These are phyloP conservation scores for Chironomus tepperi DNA, from an alignment of 1,140 invertebrate species.

Conservation along the genomic window DNA sequence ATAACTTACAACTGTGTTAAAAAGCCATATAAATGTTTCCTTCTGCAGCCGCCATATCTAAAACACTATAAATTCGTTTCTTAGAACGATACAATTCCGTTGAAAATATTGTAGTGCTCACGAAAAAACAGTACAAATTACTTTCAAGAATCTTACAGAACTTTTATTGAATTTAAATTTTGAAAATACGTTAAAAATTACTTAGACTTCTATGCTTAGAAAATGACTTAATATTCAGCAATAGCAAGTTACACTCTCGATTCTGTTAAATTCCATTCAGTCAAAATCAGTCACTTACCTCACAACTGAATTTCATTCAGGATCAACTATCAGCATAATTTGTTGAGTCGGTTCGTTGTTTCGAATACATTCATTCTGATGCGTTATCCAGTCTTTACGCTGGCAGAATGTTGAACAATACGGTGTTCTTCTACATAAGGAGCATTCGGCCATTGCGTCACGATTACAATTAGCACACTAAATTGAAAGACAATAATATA, in stretches of 20 bases:
- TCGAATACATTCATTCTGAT: slow-evolving; percentile 74
- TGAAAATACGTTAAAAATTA: too few relatives aligned
- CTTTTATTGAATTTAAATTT: too few relatives aligned
- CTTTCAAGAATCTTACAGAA: too few relatives aligned
- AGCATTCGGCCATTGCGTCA: slow-evolving; percentile 76
- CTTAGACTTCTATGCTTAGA: too few relatives aligned
- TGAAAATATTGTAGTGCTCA: too few relatives aligned
- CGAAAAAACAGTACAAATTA: too few relatives aligned
- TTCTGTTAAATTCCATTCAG: background rate
- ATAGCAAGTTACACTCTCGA: background rate
- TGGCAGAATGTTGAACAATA: slow-evolving; percentile 84
- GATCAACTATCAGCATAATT: slow-evolving; percentile 58
- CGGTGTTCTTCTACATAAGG: slow-evolving; percentile 68
- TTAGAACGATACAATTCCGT: too few relatives aligned
- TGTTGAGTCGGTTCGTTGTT: slow-evolving; percentile 43
- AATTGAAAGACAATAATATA: slow-evolving; percentile 33
- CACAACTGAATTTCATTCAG: slow-evolving; percentile 22
- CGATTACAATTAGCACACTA: slow-evolving; percentile 80
- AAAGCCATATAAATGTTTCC: too few relatives aligned
- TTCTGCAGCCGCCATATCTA: too few relatives aligned
- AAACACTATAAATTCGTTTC: too few relatives aligned
- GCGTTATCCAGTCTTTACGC: slow-evolving; percentile 74
- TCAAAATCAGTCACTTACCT: background rate
- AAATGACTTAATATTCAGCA: too few relatives aligned
- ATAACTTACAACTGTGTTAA: too few relatives aligned